Evolutionary conservation across 2,797 vertebrate species (phyloP).

Genomic region (Ficedula albicollis): DNA sequence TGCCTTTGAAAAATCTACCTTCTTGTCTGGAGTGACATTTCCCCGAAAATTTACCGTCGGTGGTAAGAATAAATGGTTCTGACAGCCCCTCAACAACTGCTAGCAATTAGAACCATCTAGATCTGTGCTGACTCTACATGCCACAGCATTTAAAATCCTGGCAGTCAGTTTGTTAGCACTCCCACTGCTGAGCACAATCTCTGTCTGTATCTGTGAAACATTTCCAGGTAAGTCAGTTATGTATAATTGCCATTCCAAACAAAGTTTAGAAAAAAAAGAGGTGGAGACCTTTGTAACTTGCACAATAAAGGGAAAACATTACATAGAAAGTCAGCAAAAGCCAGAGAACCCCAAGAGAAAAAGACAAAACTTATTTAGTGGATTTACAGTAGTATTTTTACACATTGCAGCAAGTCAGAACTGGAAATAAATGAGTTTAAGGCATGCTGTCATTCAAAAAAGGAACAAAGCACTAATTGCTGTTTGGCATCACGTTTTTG

Average conservation of each 20-base stretch:
- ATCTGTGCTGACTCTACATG: conserved; percentile 1
- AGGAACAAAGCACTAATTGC: conserved; percentile 63
- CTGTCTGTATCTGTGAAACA: conserved; percentile 33
- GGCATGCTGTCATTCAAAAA: conserved; percentile 53
- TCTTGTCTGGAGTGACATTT: neutral
- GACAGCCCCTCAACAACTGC: conserved; percentile 43
- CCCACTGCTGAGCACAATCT: conserved; percentile 25
- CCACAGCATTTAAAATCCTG: neutral
- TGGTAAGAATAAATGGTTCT: conserved; percentile 32
- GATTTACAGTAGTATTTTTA: conserved; percentile 34
- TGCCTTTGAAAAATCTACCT: conserved; percentile 50
- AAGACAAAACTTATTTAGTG: conserved; percentile 10
- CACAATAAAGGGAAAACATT: neutral
- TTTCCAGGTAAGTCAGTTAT: conserved; percentile 51
- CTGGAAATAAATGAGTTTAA: conserved; percentile 26
- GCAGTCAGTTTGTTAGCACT: conserved; percentile 34
- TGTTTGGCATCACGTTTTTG: conserved; percentile 34
- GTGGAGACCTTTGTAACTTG: neutral
- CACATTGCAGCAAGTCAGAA: conserved; percentile 44
- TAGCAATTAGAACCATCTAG: conserved; percentile 57
- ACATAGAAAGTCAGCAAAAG: neutral
- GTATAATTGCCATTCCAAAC: neutral
- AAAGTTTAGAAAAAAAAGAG: neutral
- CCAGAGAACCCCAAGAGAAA: neutral
- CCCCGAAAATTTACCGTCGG: neutral